These are phyloP conservation scores for Catocala sponsa DNA, from an alignment of 2,888 invertebrate species.

Conservation along the genomic window DNA sequence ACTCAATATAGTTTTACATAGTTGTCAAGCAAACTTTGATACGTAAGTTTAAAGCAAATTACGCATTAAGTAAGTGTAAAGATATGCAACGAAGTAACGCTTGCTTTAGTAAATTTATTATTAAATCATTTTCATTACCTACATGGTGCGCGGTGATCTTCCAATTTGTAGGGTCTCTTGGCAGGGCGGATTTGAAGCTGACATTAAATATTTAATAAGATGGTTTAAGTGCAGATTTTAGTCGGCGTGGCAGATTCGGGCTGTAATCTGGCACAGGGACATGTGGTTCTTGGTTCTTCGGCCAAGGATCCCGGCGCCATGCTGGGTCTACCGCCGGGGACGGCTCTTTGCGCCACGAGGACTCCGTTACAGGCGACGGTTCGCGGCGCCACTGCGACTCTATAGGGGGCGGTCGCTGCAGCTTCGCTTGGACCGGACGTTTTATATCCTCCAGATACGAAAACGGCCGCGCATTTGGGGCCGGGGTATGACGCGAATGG, in stretches of 20 bases:
- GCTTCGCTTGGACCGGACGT: constrained; percentile 51
- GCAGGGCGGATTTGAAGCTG: too few species aligned
- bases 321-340: constrained; percentile 43
- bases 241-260: constrained; percentile 64
- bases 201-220: constrained; percentile 52
- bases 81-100: too few species aligned
- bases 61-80: too few species aligned
- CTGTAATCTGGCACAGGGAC: constrained; percentile 78
- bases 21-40: too few species aligned
- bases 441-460: constrained; percentile 72
- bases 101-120: too few species aligned
- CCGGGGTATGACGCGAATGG: constrained; percentile 39
- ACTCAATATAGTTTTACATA: too few species aligned
- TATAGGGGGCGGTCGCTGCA: constrained; percentile 44
- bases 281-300: constrained; percentile 44
- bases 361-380: too few species aligned
- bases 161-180: too few species aligned
- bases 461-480: constrained; percentile 62
- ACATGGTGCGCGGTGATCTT: too few species aligned
- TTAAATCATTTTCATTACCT: too few species aligned
- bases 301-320: constrained; percentile 65
- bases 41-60: too few species aligned
- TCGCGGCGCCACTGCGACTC: constrained; percentile 56
- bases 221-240: constrained; percentile 77
- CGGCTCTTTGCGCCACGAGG: neutral